These are phyloP conservation scores for Nesogale talazaci DNA, from an alignment of 2,113 vertebrate genomes.

Conservation along the genomic window DNA sequence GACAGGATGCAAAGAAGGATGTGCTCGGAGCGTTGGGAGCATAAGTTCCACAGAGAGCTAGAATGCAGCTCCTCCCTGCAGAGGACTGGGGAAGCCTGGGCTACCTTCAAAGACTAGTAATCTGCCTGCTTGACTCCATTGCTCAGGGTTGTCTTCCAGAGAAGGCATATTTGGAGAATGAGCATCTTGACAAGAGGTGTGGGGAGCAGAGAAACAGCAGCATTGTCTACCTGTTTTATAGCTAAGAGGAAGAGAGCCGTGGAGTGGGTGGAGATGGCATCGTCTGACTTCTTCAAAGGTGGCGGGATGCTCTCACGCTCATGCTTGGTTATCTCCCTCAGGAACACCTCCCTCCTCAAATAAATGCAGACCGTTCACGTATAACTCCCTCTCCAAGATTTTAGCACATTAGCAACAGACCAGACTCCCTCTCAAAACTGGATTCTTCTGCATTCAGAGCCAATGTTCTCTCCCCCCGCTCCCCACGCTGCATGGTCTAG, in stretches of 20 bases:
- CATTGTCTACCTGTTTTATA: background rate
- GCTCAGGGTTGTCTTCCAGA: background rate
- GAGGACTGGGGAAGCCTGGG: too few relatives aligned
- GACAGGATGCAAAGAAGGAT: background rate
- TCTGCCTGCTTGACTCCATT: background rate
- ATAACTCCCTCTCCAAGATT: background rate
- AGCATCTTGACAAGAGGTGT: background rate
- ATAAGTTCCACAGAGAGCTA: background rate
- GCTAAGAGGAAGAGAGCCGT: background rate
- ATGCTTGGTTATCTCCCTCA: background rate
- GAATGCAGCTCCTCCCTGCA: background rate
- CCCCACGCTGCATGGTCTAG: background rate
- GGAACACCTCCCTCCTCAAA: too few relatives aligned
- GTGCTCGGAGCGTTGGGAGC: too few relatives aligned
- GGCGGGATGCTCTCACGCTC: background rate
- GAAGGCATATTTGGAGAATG: background rate
- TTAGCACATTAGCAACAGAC: background rate
- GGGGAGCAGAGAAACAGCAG: background rate
- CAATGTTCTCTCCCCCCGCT: background rate
- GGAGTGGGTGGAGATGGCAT: rapidly evolving
- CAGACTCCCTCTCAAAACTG: background rate
- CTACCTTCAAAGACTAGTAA: background rate
- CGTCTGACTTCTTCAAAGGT: background rate
- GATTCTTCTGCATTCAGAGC: conserved; percentile 42
- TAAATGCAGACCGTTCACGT: background rate